Evolutionary conservation across 2,797 vertebrate species (phyloP), one percentile per base, ranked within the genome.

Genomic region (Distichodus sexfasciatus): DNA sequence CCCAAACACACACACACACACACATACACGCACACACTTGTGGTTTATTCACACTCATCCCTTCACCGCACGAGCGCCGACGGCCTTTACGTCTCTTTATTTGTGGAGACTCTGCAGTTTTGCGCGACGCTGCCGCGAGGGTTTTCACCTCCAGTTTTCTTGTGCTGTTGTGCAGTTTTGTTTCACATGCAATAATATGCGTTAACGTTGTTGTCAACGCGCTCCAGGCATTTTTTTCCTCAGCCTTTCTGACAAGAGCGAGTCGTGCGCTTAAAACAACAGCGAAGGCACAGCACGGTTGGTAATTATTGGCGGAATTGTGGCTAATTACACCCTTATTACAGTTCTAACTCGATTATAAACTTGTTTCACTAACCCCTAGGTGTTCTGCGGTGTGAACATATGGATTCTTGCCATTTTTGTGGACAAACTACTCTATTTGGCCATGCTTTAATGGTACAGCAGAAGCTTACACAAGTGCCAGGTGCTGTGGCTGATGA

Each of bases 21-120:
- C 57, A 50, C 46, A 35, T 50, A 53, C 68, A 19, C 28, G 26
- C 51, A 23, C 53, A 41, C 23, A 2, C 38, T 60, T 44, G 46
- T 58, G 54, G 65, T 79, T 89, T 84, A 84, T 82, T 86, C 87
- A 87, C 83, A 77, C 80, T 87, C 83, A 77, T 80, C 31, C 80
- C 83, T 76, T 83, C n/a, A 82, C 86, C 76, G 85, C 85, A 82
- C 85, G n/a, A n/a, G n/a, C n/a, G n/a, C n/a, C n/a, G n/a, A n/a
- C n/a, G n/a, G n/a, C n/a, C n/a, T n/a, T n/a, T n/a, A n/a, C n/a
- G n/a, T n/a, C n/a, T n/a, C n/a, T n/a, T n/a, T n/a, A n/a, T n/a
- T n/a, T n/a, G n/a, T n/a, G n/a, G n/a, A n/a, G n/a, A n/a, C n/a
- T n/a, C n/a, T n/a, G n/a, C n/a, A n/a, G 31, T 35, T 35, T 35